Conservation (phyloP, 2,797 vertebrate species). For the Acanthis flammea region DNA sequence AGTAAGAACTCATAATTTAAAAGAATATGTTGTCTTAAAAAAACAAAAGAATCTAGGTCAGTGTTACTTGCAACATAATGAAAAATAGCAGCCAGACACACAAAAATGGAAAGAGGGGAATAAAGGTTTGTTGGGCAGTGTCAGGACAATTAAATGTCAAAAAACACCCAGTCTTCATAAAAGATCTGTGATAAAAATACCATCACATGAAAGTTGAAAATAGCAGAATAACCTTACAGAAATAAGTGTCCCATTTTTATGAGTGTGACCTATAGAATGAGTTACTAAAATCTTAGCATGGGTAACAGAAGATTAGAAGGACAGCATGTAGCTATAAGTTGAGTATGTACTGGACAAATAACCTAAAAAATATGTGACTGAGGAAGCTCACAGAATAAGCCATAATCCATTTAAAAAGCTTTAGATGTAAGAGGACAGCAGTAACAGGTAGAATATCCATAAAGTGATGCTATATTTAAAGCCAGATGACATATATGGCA, state of each 20-base stretch:
- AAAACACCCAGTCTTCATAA: not conserved
- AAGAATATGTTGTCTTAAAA: not conserved
- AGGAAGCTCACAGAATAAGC: not conserved
- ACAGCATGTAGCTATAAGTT: not conserved
- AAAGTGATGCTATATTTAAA: not conserved
- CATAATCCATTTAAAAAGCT: not conserved
- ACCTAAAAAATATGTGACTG: not conserved
- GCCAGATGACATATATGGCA: not conserved
- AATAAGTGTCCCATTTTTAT: conserved; percentile 39
- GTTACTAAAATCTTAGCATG: not conserved
- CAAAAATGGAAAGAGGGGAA: not conserved
- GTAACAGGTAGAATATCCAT: not conserved
- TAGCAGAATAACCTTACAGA: conserved; percentile 18
- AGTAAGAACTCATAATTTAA: not conserved
- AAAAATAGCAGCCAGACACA: not conserved
- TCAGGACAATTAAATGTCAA: not conserved
- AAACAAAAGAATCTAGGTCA: not conserved
- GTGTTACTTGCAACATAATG: not conserved
- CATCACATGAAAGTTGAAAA: not conserved
- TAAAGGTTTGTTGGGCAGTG: not conserved
- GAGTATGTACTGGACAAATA: not conserved
- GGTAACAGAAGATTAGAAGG: conserved; percentile 8
- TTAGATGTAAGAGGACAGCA: not conserved
- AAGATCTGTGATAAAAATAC: conserved; percentile 33
- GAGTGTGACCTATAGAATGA: conserved; percentile 22